Percentiles rank a stretch among this genome's conserved stretches.
Evolutionary conservation across 2,113 vertebrate species (phyloP).

Genomic region (Osmerus mordax): DNA sequence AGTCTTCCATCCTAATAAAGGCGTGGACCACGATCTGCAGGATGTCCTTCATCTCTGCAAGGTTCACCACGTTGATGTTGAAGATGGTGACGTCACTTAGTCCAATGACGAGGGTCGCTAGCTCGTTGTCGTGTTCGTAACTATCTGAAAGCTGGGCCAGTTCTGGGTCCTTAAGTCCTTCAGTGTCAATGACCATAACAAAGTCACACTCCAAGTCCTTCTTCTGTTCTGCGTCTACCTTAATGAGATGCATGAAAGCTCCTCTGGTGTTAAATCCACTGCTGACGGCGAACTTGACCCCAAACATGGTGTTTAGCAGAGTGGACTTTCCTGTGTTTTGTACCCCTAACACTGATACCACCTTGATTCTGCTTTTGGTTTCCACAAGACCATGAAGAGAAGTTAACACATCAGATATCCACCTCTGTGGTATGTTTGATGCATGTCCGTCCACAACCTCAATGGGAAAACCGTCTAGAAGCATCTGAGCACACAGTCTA

Average conservation of each 20-base stretch:
- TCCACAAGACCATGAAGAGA: slow-evolving; percentile 30
- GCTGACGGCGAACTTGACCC: slow-evolving; percentile 69
- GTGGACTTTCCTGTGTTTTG: slow-evolving; percentile 68
- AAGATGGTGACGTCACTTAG: slow-evolving; percentile 52
- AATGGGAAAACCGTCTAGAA: slow-evolving; percentile 53
- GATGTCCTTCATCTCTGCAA: slow-evolving; percentile 64
- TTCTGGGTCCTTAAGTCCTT: slow-evolving; percentile 51
- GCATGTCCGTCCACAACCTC: slow-evolving; percentile 58
- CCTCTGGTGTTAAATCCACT: slow-evolving; percentile 65
- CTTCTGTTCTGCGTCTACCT: slow-evolving; percentile 51
- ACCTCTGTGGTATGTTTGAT: slow-evolving; percentile 48
- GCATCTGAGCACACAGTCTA: slow-evolving; percentile 37
- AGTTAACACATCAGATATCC: slow-evolving; percentile 42
- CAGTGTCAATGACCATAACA: slow-evolving; percentile 73
- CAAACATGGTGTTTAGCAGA: slow-evolving; percentile 79
- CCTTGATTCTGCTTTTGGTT: slow-evolving; percentile 34
- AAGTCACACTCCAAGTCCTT: slow-evolving; percentile 68
- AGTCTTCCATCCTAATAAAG: slow-evolving; percentile 62
- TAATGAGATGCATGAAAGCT: slow-evolving; percentile 59
- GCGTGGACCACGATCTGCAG: slow-evolving; percentile 70
- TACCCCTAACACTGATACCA: slow-evolving; percentile 45
- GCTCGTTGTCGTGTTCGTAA: slow-evolving; percentile 53
- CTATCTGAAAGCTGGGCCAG: slow-evolving; percentile 33
- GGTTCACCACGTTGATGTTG: slow-evolving; percentile 53
- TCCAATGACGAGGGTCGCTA: slow-evolving; percentile 50